phyloP scores from a whole-genome alignment of 2,113 vertebrate genomes.

The Myanophis thanlyinensis region DNA sequence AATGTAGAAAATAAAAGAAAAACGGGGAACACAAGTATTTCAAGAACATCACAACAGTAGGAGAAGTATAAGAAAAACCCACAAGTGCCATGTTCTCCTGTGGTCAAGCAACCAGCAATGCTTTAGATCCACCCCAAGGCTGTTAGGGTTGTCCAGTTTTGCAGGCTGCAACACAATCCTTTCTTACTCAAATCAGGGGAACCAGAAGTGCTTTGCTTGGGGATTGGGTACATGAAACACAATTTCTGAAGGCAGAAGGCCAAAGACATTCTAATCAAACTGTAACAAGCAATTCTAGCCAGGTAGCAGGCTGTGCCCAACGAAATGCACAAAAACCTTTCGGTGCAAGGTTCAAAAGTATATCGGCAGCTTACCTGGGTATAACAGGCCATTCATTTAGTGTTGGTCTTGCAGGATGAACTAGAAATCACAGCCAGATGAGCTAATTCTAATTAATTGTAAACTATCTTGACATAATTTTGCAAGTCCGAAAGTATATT shows the following conservation, averaged over 20 bases:
- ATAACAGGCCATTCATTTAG: not conserved
- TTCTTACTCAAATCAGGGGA: not conserved
- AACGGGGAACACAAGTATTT: too few relatives aligned
- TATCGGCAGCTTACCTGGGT: not conserved
- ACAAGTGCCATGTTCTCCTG: too few relatives aligned
- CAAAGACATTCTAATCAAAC: not conserved
- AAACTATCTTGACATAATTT: not conserved
- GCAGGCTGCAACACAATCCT: not conserved
- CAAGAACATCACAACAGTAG: too few relatives aligned
- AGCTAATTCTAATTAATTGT: not conserved
- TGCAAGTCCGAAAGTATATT: not conserved
- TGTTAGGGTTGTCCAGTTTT: too few relatives aligned
- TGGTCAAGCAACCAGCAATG: too few relatives aligned
- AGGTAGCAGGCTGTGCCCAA: conserved; percentile 54
- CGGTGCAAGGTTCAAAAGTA: not conserved
- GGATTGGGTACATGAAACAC: not conserved
- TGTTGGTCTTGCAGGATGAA: not conserved
- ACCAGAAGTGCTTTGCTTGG: not conserved
- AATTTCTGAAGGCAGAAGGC: not conserved
- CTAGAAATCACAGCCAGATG: not conserved
- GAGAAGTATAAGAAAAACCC: too few relatives aligned
- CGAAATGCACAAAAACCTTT: conserved; percentile 45
- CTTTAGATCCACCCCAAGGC: too few relatives aligned
- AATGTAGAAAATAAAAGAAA: too few relatives aligned
- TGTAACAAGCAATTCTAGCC: conserved; percentile 33